Evolutionary conservation across 2,797 vertebrate genomes (phyloP), one percentile per base, ranked within the genome.

Genomic region (Clamator glandarius): DNA sequence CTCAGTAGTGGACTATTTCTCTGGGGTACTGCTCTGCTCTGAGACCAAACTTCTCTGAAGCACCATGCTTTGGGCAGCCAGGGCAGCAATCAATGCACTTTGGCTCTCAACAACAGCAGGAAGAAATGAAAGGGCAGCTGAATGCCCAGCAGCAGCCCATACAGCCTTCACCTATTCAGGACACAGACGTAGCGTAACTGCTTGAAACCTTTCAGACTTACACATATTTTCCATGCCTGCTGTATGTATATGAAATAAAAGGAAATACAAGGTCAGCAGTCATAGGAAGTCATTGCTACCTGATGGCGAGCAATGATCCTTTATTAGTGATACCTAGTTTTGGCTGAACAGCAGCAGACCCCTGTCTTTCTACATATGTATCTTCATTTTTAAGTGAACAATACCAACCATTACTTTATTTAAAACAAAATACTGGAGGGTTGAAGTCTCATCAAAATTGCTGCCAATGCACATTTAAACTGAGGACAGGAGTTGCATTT

Each of bases 51-150:
- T 63, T 20, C 76, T 68, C 14, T 0, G 2, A 57, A 79, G 52
- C 76, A 10, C 33, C 1, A 1, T 8, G 33, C 79, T 87, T 17
- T 23, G 81, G 86, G 87, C 87, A 72, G 41, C 54, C 17, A 2
- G 44, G 12, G 57, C 68, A 86, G 66, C 52, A 67, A n/a, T 25
- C 67, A 31, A 5, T 0, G 0, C 1, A 0, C 67, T 39, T 24
- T 15, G 28, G 20, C 41, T 33, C 50, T 55, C 50, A 44, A 6
- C 17, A 58, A n/a, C 21, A n/a, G 63, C 31, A 31, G 55, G 20
- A 36, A 14, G 36, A 69, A 78, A 51, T 12, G 35, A 59, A 44
- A 74, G 54, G 67, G 69, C 70, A 84, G 63, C 39, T 13, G 35
- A 41, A 55, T 3, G 29, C 28, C 50, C 51, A 12, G 24, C 28